Conservation (phyloP, 2,888 invertebrate genomes). For the Cantharis lateralis region DNA sequence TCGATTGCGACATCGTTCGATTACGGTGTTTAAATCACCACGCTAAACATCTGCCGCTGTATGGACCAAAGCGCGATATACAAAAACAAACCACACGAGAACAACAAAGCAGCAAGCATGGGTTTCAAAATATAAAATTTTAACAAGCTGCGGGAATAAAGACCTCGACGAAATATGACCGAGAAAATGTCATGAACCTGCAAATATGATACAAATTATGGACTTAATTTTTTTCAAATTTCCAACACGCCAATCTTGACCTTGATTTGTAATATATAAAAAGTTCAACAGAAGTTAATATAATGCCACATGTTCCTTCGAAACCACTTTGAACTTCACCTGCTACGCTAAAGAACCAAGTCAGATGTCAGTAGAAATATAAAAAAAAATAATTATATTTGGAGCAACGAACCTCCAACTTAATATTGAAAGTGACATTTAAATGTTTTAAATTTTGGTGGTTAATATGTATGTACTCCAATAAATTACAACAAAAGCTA, state of each 20-base stretch:
- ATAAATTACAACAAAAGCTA: neutral
- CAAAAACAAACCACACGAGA: constrained; percentile 1
- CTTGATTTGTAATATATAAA: constrained; percentile 9
- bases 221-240: constrained; percentile 10
- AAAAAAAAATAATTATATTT: neutral
- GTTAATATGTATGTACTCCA: neutral
- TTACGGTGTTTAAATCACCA: constrained; percentile 40
- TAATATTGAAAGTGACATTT: neutral
- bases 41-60: constrained; percentile 36
- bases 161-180: neutral
- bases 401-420: neutral
- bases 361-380: neutral
- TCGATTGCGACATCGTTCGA: constrained; percentile 42
- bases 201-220: neutral
- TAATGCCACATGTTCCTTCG: neutral
- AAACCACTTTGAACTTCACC: constrained; percentile 28
- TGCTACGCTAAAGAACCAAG: constrained; percentile 17
- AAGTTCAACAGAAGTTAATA: constrained; percentile 5
- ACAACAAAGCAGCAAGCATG: constrained; percentile 3
- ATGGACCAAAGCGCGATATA: constrained; percentile 19
- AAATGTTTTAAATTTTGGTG: neutral
- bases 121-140: neutral
- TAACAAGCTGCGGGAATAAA: neutral
- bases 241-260: constrained; percentile 21
- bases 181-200: neutral